Conservation (phyloP, 2,797 vertebrate species). For the Hirundo rustica region DNA sequence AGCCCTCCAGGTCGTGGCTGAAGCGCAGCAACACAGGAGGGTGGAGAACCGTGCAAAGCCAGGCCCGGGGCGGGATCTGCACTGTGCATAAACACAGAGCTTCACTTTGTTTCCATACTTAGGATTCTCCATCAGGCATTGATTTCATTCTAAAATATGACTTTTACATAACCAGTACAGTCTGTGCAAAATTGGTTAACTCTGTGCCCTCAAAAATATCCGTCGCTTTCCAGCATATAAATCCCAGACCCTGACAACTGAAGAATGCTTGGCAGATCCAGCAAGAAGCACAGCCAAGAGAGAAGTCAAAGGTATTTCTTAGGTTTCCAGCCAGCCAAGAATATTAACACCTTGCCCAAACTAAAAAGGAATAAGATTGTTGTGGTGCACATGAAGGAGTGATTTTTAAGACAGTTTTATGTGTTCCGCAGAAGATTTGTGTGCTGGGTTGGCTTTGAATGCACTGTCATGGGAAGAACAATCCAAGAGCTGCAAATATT, state of each 20-base stretch:
- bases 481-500: neutral
- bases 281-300: conserved; percentile 64
- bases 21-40: neutral
- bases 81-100: neutral
- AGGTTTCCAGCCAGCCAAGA: conserved; percentile 57
- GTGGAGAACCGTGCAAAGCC: neutral
- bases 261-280: conserved; percentile 75
- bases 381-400: neutral
- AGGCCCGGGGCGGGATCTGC: neutral
- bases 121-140: neutral
- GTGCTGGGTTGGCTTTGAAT: neutral
- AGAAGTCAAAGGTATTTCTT: conserved; percentile 70
- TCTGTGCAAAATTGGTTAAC: conserved; percentile 46
- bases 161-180: neutral
- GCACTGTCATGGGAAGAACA: neutral
- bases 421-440: neutral
- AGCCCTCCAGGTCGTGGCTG: neutral
- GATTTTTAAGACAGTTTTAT: neutral
- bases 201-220: conserved; percentile 53
- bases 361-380: conserved; percentile 34
- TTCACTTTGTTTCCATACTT: neutral
- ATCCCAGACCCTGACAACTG: conserved; percentile 68
- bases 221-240: conserved; percentile 65
- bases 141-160: neutral
- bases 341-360: conserved; percentile 69